A percentile compares a stretch with the other conserved stretches of the same genome.
These are phyloP conservation scores for Drosophila pseudotalamancana DNA, from an alignment of 2,888 invertebrate species.

Conservation along the genomic window DNA sequence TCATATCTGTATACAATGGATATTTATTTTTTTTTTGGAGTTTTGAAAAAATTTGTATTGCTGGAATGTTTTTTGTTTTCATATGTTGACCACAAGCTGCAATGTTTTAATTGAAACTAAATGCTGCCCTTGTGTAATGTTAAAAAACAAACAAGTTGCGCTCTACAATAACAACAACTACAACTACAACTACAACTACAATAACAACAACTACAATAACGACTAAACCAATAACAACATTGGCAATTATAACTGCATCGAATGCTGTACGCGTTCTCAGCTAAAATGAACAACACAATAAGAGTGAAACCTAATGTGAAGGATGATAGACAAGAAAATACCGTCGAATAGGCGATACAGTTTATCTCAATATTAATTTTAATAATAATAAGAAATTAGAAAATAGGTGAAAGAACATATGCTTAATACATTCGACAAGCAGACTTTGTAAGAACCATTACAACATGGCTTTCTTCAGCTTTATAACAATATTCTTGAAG, in stretches of 20 bases:
- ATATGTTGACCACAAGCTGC: constrained; percentile 67
- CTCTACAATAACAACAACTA: constrained; percentile 22
- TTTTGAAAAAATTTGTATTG: constrained; percentile 42
- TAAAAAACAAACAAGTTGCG: constrained; percentile 61
- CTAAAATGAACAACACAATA: constrained; percentile 16
- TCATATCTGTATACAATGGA: neutral
- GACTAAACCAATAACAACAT: constrained; percentile 14
- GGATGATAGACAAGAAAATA: neutral
- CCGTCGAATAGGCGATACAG: neutral
- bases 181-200: neutral
- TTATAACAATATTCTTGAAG: too few relatives aligned
- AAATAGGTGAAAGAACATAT: too few relatives aligned
- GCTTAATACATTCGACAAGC: too few relatives aligned
- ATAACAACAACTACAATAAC: neutral
- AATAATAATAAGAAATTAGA: too few relatives aligned
- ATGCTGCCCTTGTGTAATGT: constrained; percentile 75
- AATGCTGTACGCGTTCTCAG: constrained; percentile 29
- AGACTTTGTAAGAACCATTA: too few relatives aligned
- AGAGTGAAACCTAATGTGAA: neutral
- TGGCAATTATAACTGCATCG: constrained; percentile 55
- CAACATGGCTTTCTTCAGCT: too few relatives aligned
- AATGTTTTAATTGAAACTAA: constrained; percentile 80
- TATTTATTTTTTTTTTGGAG: constrained; percentile 7
- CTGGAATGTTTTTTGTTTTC: constrained; percentile 57
- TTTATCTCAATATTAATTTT: too few relatives aligned